Evolutionary conservation across 2,113 vertebrate genomes (phyloP), one percentile per base, ranked within the genome.

Genomic region (Mola mola): DNA sequence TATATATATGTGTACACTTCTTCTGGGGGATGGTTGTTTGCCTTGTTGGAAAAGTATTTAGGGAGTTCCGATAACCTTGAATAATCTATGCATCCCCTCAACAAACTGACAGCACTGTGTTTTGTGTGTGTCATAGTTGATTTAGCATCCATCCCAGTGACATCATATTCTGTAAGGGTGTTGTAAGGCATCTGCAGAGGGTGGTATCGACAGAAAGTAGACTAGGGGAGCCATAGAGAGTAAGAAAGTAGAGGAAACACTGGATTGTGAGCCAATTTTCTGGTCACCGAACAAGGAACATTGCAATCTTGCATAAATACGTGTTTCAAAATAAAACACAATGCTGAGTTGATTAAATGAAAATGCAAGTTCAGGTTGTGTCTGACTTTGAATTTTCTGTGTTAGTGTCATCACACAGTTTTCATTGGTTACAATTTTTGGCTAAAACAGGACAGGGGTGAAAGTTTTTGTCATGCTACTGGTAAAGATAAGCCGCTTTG

Each of bases 61-160:
- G 64, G 37, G 36, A 71, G 59, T 64, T 65, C 36, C 56, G 69
- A 79, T 79, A 85, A 70, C 68, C 83, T 82, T 83, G 59, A 79
- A 80, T 69, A 77, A 77, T 72, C 81, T 51, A 64, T 55, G 76
- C 52, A 40, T n/a, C 21, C 37, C 37, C 56, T 57, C 58, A 62
- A 15, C 60, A 78, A 78, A 73, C 68, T 57, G 28, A 57, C 53
- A 48, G 55, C 26, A 12, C 25, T 61, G 51, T 33, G 33, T 64
- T 37, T 19, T 61, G 65, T 53, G 50, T 52, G 67, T 51, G 33
- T 20, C 61, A 41, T 11, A 48, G 37, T 61, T 74, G 44, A 79
- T 72, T 77, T 62, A 73, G 51, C 68, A 68, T 78, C 79, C 20
- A 49, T 60, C 57, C 42, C 34, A 17, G 29, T 74, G 46, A 63